phyloP scores from a whole-genome alignment of 2,888 invertebrate genomes.

The Eretmocerus hayati region DNA sequence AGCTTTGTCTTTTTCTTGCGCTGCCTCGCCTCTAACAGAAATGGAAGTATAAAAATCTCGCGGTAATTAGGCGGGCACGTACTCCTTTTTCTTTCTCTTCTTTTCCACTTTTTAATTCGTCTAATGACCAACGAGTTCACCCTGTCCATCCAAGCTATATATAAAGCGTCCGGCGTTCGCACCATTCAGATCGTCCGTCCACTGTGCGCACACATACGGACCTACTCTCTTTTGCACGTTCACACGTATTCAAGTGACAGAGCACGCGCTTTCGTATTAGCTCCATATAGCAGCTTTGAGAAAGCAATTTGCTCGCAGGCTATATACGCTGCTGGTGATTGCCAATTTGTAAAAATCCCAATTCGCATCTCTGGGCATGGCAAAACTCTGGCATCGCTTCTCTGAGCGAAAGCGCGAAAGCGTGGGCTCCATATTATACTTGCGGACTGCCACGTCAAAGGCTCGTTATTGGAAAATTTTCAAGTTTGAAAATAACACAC shows the following conservation, averaged over 20 bases:
- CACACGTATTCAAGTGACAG: slow-evolving; percentile 11
- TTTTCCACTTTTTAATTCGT: slow-evolving; percentile 17
- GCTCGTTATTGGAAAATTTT: slow-evolving; percentile 18
- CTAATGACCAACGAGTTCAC: slow-evolving; percentile 12
- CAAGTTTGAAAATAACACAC: slow-evolving; percentile 15
- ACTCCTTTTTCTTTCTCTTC: slow-evolving; percentile 6
- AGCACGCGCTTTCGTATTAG: neutral
- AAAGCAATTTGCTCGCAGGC: slow-evolving; percentile 33
- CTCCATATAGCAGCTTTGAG: slow-evolving; percentile 17
- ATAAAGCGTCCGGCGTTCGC: slow-evolving; percentile 17
- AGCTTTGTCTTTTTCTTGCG: no score
- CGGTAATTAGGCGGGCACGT: slow-evolving; percentile 11
- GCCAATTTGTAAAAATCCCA: slow-evolving; percentile 41
- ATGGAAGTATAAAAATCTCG: slow-evolving; percentile 9
- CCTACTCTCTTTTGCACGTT: neutral
- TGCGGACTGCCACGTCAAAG: slow-evolving; percentile 15
- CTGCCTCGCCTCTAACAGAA: neutral
- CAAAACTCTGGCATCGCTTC: no score
- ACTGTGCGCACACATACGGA: neutral
- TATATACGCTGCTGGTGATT: slow-evolving; percentile 35
- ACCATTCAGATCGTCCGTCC: neutral
- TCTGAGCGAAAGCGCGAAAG: slow-evolving; percentile 3
- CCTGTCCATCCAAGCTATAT: neutral
- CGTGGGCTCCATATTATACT: slow-evolving; percentile 22
- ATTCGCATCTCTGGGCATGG: slow-evolving; percentile 19